Evolutionary conservation across 2,888 invertebrate genomes (phyloP), one percentile per base, ranked within the genome.

Genomic region (Hipparchia sbordonii): DNA sequence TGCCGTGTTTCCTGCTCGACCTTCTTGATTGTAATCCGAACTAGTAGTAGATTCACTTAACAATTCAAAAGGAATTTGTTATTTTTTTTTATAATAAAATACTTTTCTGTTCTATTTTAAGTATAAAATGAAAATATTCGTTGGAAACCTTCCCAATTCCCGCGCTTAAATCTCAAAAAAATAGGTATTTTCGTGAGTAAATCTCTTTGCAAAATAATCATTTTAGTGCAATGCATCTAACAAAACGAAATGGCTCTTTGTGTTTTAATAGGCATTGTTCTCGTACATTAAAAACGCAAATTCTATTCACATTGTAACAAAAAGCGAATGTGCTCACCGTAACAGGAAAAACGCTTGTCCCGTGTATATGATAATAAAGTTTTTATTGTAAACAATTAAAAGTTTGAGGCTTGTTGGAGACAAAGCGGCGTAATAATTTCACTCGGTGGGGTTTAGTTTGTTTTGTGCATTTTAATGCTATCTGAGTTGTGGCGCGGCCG

Each of bases 381-480:
- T 87, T 87, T 85, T 85, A 87, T 85, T 82, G 82, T 82, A 73
- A 80, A 82, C 85, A 82, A 86, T 87, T 85, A 87, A 85, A 84
- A 84, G 78, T 80, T 81, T 79, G 79, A 79, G 81, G 76, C 78
- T 78, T 75, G 79, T 77, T 77, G 74, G 79, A 78, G 82, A 85
- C 81, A 82, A 81, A 80, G 80, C 78, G 79, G 71, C 77, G 81
- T 80, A 80, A 82, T 84, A 82, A 82, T 82, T 82, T 79, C 46
- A 81, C 78, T 74, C 76, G 77, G 76, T 77, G 69, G 60, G 52
- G 33, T 52, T 79, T 79, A 78, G 77, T 77, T 75, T 74, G 74
- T 77, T 74, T 73, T 76, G 70, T 71, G 67, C 72, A 75, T 74
- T 76, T 75, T 72, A 71, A 74, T 72, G 60, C 57, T 63, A 66